phyloP scores from a whole-genome alignment of 2,888 invertebrate genomes.

The Callimorpha dominula region DNA sequence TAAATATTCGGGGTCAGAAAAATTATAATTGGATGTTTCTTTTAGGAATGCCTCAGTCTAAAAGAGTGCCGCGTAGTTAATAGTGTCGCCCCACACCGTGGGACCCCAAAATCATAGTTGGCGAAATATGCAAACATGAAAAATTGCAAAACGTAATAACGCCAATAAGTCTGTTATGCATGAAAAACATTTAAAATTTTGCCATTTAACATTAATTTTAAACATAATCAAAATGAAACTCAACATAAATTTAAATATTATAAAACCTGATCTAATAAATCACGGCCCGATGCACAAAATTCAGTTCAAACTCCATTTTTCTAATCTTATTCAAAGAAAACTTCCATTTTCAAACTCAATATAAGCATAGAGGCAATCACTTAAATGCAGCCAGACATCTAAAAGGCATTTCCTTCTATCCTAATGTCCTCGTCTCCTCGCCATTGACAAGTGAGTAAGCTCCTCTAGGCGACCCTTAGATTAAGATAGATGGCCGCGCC shows the following conservation, averaged over 20 bases:
- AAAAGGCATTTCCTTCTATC: constrained; percentile 38
- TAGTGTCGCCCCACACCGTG: too few species aligned
- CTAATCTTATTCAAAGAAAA: background rate
- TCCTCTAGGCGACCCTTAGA: constrained; percentile 56
- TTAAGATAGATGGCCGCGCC: constrained; percentile 72
- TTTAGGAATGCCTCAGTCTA: too few species aligned
- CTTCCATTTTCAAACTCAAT: background rate
- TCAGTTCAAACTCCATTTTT: background rate
- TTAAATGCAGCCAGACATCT: constrained; percentile 27
- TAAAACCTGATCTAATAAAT: background rate
- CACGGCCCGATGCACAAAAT: background rate
- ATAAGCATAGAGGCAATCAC: constrained; percentile 20
- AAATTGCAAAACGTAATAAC: too few species aligned
- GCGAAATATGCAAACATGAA: too few species aligned
- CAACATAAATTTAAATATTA: background rate
- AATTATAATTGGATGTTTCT: too few species aligned
- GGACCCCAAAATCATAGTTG: too few species aligned
- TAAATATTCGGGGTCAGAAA: too few species aligned
- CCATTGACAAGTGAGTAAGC: constrained; percentile 48
- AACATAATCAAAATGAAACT: background rate
- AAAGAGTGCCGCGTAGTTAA: too few species aligned
- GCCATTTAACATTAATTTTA: background rate
- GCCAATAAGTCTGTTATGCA: too few species aligned
- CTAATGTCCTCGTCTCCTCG: constrained; percentile 27
- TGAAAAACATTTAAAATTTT: too few species aligned